phyloP scores from a whole-genome alignment of 1,140 invertebrate species.

The Chlorops oryzae region DNA sequence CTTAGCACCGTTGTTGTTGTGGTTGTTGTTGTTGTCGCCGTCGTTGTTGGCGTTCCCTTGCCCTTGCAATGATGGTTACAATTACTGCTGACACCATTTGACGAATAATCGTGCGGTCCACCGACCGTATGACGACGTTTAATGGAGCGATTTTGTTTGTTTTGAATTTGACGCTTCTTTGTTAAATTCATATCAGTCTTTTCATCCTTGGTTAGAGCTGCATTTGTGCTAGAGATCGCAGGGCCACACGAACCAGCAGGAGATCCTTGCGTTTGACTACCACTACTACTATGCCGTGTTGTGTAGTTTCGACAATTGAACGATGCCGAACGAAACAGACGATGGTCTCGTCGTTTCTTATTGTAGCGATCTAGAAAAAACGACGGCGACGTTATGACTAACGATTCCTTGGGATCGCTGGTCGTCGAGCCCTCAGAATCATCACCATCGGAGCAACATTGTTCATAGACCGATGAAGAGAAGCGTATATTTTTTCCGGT shows the following conservation, averaged over 20 bases:
- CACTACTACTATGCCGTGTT: slow-evolving; percentile 27
- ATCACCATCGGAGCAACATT: slow-evolving; percentile 32
- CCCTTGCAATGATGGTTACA: slow-evolving; percentile 16
- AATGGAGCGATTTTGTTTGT: slow-evolving; percentile 59
- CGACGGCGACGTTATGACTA: slow-evolving; percentile 35
- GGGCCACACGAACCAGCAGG: slow-evolving; percentile 9
- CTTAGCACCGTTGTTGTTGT: slow-evolving; percentile 11
- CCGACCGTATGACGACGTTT: slow-evolving; percentile 88
- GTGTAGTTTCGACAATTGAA: slow-evolving; percentile 46
- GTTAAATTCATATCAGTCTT: slow-evolving; percentile 75
- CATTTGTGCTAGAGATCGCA: slow-evolving; percentile 18
- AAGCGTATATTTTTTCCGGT: slow-evolving; percentile 12
- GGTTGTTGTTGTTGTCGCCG: slow-evolving; percentile 6
- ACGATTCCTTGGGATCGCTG: slow-evolving; percentile 43
- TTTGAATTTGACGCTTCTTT: slow-evolving; percentile 60
- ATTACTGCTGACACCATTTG: slow-evolving; percentile 16
- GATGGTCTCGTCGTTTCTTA: slow-evolving; percentile 44
- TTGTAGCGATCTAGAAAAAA: slow-evolving; percentile 47
- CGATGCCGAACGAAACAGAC: slow-evolving; percentile 43
- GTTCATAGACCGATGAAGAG: slow-evolving; percentile 16
- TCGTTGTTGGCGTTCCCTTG: slow-evolving; percentile 11
- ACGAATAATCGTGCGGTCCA: slow-evolving; percentile 70
- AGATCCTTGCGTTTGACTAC: slow-evolving; percentile 6
- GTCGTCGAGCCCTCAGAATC: slow-evolving; percentile 46
- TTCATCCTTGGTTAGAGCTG: slow-evolving; percentile 68